Percentiles rank a stretch among this genome's conserved stretches.
phyloP scores from a whole-genome alignment of 2,888 invertebrate species.

The Heliothis peltigera region DNA sequence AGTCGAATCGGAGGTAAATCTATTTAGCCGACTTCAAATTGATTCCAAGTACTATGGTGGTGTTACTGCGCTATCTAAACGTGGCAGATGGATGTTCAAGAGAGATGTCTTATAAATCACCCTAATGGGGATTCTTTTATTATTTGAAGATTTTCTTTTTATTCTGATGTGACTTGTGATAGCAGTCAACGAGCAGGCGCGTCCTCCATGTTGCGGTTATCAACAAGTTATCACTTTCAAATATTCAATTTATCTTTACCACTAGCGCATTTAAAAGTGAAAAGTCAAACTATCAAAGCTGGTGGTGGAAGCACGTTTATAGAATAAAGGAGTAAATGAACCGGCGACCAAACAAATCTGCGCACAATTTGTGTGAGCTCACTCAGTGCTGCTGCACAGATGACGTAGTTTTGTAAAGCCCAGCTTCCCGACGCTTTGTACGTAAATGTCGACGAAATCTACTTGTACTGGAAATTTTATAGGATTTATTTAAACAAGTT shows the following conservation, averaged over 20 bases:
- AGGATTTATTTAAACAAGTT: background rate
- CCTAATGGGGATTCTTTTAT: background rate
- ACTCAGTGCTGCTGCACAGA: conserved; percentile 8
- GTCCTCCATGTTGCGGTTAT: background rate
- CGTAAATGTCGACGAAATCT: background rate
- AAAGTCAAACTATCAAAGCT: conserved; percentile 22
- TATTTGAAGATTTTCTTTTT: background rate
- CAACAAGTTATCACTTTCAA: too few species aligned
- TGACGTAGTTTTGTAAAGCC: conserved; percentile 1
- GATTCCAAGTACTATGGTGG: conserved; percentile 38
- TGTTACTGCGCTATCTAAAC: conserved; percentile 21
- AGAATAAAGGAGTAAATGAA: conserved; percentile 44
- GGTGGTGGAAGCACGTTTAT: conserved; percentile 34
- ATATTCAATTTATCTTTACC: conserved; percentile 4
- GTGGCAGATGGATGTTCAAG: conserved; percentile 20
- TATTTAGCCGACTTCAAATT: conserved; percentile 51
- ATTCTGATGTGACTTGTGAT: background rate
- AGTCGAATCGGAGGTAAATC: conserved; percentile 53
- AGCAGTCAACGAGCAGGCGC: background rate
- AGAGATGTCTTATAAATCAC: conserved; percentile 9
- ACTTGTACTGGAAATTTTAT: background rate
- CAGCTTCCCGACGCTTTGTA: background rate
- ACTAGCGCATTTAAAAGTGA: background rate
- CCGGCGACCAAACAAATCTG: conserved; percentile 38
- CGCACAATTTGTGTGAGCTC: conserved; percentile 39